These are phyloP conservation scores for Listronotus bonariensis DNA, from an alignment of 1,140 invertebrate genomes.

Conservation along the genomic window DNA sequence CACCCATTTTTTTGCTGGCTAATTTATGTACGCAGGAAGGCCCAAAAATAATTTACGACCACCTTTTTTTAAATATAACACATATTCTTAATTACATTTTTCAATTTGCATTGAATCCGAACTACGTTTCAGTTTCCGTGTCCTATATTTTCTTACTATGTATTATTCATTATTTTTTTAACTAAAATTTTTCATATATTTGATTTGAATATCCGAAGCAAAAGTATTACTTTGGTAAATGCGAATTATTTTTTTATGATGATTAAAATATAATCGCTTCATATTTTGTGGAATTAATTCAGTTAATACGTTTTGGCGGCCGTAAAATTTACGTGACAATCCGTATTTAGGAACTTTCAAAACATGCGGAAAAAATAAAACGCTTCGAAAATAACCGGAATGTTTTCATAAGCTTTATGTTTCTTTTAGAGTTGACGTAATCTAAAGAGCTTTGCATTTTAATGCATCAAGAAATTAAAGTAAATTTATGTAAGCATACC, in stretches of 20 bases:
- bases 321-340: slow-evolving; percentile 27
- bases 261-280: slow-evolving; percentile 20
- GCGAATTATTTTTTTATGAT: slow-evolving; percentile 12
- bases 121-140: too few species aligned
- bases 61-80: too few species aligned
- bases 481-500: slow-evolving; percentile 3
- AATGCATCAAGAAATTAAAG: slow-evolving; percentile 1
- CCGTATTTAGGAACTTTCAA: slow-evolving; percentile 18
- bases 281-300: slow-evolving; percentile 26
- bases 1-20: too few species aligned
- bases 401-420: slow-evolving; percentile 12
- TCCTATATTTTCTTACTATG: too few species aligned
- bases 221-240: too few species aligned
- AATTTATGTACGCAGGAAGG: too few species aligned
- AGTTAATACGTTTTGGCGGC: slow-evolving; percentile 25
- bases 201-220: too few species aligned
- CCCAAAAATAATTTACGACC: too few species aligned
- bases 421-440: slow-evolving; percentile 7
- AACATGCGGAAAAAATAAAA: slow-evolving; percentile 20
- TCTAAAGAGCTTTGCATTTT: slow-evolving; percentile 24
- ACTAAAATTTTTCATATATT: too few species aligned
- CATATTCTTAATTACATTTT: too few species aligned
- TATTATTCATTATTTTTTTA: too few species aligned
- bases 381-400: slow-evolving; percentile 15
- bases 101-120: too few species aligned